Base-by-base conservation (phyloP, 2,888 invertebrate species). In the Lasioglossum pauxillum region DNA sequence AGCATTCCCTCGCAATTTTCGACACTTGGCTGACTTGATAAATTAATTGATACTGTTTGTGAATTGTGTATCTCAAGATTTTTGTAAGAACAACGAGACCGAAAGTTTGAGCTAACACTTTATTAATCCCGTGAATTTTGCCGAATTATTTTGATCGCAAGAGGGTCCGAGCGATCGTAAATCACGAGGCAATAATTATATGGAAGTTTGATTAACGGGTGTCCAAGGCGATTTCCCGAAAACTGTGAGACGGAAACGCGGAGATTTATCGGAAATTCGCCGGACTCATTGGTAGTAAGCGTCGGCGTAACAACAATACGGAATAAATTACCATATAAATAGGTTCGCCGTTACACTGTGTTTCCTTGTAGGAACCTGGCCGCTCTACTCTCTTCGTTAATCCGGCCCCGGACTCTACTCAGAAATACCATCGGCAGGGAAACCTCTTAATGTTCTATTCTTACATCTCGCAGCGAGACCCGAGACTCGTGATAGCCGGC, bases 361-460 rank as follows among this genome's bases (percentile, higher is more conserved):
- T 60, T 87, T 87, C 77, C 85, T 78, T 69, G 85, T 82, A 80
- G 83, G 81, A 72, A 27, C 46, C 76, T 7, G 35, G 41, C 79
- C 79, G 79, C 82, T 81, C 83, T 60, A 41, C 46, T 83, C 46
- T 83, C 79, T 84, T 86, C 80, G 82, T 88, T 90, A 85, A 89
- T 86, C 81, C 77, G 82, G 78, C 23, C 10, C 49, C 84, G 74
- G 82, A 72, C 53, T 53, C 83, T 38, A 78, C 80, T 88, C 86
- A 78, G 89, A 90, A 88, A 84, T 91, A 88, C 85, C 83, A 86
- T 88, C 80, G 82, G 84, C 72, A 90, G 83, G 89, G 88, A 90
- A 90, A 91, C 85, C 92, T 93, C 92, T 93, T 93, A 93, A 92
- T 90, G 92, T 91, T 92, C 90, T 93, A 92, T 92, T 93, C 92